Evolutionary conservation across 2,113 vertebrate genomes (phyloP).

Genomic region (Takifugu bimaculatus): DNA sequence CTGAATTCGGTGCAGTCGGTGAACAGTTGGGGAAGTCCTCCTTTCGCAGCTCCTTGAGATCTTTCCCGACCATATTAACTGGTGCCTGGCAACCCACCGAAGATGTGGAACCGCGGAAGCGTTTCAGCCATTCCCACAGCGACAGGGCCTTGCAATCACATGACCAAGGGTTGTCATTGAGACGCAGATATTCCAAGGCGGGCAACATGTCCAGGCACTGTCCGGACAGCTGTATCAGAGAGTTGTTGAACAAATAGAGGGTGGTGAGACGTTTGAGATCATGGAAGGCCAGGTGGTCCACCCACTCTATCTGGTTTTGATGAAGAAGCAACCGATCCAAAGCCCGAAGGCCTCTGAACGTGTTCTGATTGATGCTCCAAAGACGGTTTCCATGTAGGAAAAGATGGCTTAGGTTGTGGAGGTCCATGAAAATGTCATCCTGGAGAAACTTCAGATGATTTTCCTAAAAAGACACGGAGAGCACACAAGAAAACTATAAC

Average conservation of each 20-base stretch:
- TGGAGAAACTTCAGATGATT: conserved; percentile 95
- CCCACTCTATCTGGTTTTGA: conserved; percentile 93
- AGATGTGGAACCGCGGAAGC: conserved; percentile 92
- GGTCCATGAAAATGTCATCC: conserved; percentile 93
- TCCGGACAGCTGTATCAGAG: conserved; percentile 86
- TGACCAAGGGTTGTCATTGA: conserved; percentile 96
- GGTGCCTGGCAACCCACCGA: conserved; percentile 83
- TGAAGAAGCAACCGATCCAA: conserved; percentile 94
- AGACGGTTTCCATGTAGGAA: conserved; percentile 97
- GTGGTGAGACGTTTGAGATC: conserved; percentile 92
- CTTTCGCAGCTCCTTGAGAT: conserved; percentile 85
- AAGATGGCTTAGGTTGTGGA: conserved; percentile 97
- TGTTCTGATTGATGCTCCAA: conserved; percentile 91
- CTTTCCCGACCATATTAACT: conserved; percentile 75
- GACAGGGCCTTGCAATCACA: conserved; percentile 91
- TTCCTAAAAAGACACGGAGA: conserved; percentile 71
- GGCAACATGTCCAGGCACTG: conserved; percentile 86
- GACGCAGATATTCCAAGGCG: conserved; percentile 92
- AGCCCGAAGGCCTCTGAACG: conserved; percentile 89
- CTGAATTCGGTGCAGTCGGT: conserved; percentile 68
- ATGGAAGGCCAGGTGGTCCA: conserved; percentile 89
- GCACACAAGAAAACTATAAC: conserved; percentile 1
- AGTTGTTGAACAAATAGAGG: conserved; percentile 97
- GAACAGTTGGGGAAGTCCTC: conserved; percentile 87
- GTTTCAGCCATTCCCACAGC: conserved; percentile 94